phyloP scores from a whole-genome alignment of 2,113 vertebrate genomes.

The Pogonocichla stellata region DNA sequence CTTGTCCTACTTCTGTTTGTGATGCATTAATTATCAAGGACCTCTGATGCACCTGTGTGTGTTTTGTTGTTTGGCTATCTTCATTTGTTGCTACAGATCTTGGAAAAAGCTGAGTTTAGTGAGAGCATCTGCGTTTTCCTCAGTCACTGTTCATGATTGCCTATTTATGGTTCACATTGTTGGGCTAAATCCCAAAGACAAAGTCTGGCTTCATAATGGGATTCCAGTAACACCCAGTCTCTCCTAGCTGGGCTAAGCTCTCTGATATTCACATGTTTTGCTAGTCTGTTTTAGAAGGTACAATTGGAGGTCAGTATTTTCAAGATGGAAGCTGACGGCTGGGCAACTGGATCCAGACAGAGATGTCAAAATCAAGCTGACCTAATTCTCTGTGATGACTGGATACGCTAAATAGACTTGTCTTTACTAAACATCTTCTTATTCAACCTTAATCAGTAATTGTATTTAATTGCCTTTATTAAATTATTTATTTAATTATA shows the following conservation, averaged over 20 bases:
- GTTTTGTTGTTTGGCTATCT: background rate
- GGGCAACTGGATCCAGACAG: background rate
- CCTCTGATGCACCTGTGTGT: background rate
- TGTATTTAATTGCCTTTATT: background rate
- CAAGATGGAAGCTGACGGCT: background rate
- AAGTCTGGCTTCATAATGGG: background rate
- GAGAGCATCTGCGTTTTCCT: background rate
- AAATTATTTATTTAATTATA: background rate
- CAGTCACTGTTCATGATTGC: background rate
- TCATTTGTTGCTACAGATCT: background rate
- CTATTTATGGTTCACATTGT: background rate
- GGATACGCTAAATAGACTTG: background rate
- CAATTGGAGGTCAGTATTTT: background rate
- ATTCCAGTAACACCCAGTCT: background rate
- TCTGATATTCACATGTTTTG: background rate
- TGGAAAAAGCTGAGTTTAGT: background rate
- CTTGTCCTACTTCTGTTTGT: background rate
- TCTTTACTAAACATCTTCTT: background rate
- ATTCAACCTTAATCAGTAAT: background rate
- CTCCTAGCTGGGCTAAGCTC: background rate
- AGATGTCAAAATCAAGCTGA: background rate
- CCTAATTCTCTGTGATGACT: background rate
- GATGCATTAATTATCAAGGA: background rate
- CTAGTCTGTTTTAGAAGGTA: background rate
- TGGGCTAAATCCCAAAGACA: background rate